A percentile compares a stretch with the other conserved stretches of the same genome.
phyloP scores from a whole-genome alignment of 1,140 invertebrate genomes.

The Brachionus asplanchnoidis region DNA sequence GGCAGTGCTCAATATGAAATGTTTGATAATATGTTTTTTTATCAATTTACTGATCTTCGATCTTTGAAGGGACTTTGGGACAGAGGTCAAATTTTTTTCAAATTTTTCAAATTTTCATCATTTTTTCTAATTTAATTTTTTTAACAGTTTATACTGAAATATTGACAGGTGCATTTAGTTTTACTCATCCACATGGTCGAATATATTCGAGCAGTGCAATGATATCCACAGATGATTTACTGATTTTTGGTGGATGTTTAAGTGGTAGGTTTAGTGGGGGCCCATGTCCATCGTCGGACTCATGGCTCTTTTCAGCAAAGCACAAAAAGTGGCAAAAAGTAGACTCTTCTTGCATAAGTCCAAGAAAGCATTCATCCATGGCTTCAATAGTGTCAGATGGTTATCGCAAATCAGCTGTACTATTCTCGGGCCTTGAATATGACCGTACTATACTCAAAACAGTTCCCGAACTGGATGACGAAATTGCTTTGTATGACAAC shows the following conservation, averaged over 20 bases:
- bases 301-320: conserved; percentile 45
- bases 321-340: conserved; percentile 44
- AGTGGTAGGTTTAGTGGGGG: conserved; percentile 45
- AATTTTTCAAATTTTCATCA: neutral
- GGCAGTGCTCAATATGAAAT: conserved; percentile 37
- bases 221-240: conserved; percentile 43
- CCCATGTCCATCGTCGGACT: conserved; percentile 46
- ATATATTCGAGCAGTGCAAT: conserved; percentile 44
- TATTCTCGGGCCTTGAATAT: conserved; percentile 24
- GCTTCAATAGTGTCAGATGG: conserved; percentile 7
- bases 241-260: conserved; percentile 47
- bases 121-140: neutral
- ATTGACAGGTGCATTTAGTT: conserved; percentile 43
- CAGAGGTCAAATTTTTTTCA: neutral
- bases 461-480: conserved; percentile 1
- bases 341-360: conserved; percentile 10
- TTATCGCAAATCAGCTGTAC: neutral
- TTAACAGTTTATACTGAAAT: conserved; percentile 37
- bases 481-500: conserved; percentile 32
- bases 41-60: conserved; percentile 1
- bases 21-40: conserved; percentile 32
- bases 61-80: conserved; percentile 23
- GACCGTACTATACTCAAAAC: conserved; percentile 1
- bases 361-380: conserved; percentile 7
- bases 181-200: conserved; percentile 46